These are phyloP conservation scores for Diglossa cyanea DNA, from an alignment of 2,797 vertebrate genomes.

Conservation along the genomic window DNA sequence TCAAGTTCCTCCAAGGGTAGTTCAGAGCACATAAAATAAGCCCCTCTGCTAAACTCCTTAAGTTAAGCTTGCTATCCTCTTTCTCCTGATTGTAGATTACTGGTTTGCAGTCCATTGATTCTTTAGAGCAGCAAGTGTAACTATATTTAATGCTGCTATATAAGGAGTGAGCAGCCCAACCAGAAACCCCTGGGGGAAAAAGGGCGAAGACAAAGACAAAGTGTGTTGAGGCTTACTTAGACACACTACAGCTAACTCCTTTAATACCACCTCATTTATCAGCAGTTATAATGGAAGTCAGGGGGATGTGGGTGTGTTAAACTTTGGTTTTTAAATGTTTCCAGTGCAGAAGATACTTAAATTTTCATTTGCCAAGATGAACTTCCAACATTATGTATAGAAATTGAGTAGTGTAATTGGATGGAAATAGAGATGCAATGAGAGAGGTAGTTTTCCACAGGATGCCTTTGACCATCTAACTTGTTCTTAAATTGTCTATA, in stretches of 20 bases:
- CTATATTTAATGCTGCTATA: neutral
- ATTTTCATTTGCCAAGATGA: neutral
- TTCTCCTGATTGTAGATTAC: neutral
- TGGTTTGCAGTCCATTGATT: neutral
- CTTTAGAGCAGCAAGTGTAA: neutral
- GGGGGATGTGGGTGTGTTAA: neutral
- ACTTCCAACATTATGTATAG: neutral
- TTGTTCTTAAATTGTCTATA: neutral
- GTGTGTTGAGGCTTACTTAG: neutral
- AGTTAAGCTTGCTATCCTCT: neutral
- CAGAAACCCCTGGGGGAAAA: neutral
- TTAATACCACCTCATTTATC: neutral
- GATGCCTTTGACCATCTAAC: neutral
- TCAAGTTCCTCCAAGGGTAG: neutral
- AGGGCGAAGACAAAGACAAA: neutral
- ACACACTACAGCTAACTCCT: neutral
- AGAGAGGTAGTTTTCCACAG: neutral
- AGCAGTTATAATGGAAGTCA: neutral
- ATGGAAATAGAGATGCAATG: neutral
- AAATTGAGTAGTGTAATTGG: neutral
- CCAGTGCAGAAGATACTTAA: neutral
- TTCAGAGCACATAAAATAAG: neutral
- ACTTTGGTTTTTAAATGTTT: neutral
- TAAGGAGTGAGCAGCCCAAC: neutral
- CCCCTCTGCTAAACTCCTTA: neutral